Conservation (phyloP, 2,113 vertebrate species). For the Cheirogaleus medius region DNA sequence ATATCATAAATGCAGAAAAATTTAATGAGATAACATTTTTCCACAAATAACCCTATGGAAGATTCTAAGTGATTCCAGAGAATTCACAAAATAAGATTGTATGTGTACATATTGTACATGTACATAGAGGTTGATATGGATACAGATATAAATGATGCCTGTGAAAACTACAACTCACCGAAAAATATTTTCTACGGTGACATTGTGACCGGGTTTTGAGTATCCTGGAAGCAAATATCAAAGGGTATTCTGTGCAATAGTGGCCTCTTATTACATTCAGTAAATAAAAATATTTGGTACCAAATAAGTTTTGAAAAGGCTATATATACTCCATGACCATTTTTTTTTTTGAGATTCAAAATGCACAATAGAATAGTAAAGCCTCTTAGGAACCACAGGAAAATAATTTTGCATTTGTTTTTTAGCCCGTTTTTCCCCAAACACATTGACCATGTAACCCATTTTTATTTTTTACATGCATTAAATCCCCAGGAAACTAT, state of each 20-base stretch:
- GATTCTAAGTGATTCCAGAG: neutral
- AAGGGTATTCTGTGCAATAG: neutral
- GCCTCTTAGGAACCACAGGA: neutral
- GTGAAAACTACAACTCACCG: neutral
- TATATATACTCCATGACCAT: neutral
- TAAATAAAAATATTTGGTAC: neutral
- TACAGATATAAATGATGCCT: neutral
- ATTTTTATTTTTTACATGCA: neutral
- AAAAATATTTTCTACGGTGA: neutral
- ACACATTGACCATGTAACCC: neutral
- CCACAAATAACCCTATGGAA: neutral
- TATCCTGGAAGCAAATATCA: neutral
- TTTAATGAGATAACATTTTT: neutral
- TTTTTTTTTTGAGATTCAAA: neutral
- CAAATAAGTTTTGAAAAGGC: neutral
- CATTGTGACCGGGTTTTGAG: neutral
- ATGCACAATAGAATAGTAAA: neutral
- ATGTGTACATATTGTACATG: neutral
- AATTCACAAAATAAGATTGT: neutral
- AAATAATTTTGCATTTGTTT: neutral
- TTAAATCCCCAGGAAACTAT: neutral
- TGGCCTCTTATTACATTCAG: neutral
- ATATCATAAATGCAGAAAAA: neutral
- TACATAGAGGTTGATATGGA: neutral
- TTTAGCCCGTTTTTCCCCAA: neutral